Conservation (phyloP, 1,140 invertebrate species). For the Drosophila nannoptera region DNA sequence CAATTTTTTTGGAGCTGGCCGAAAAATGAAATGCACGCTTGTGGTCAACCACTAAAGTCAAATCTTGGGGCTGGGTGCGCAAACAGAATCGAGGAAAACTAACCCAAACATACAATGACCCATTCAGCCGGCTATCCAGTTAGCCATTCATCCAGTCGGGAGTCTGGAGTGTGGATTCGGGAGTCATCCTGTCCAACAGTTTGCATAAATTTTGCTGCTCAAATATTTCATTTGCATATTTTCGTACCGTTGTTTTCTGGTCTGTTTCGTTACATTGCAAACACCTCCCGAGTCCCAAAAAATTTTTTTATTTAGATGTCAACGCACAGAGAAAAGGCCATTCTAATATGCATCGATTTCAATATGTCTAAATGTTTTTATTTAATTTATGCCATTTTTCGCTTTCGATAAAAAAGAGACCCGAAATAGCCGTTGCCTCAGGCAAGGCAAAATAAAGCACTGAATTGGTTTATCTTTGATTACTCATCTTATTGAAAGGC, state of each 20-base stretch:
- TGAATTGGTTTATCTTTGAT: slow-evolving; percentile 20
- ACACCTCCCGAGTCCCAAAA: slow-evolving; percentile 10
- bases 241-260: slow-evolving; percentile 29
- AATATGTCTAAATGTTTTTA: slow-evolving; percentile 48
- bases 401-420: slow-evolving; percentile 12
- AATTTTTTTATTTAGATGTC: slow-evolving; percentile 22
- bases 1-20: slow-evolving; percentile 6
- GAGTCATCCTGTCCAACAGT: slow-evolving; percentile 31
- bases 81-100: slow-evolving; percentile 4
- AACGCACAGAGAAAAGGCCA: slow-evolving; percentile 17
- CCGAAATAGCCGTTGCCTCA: neutral
- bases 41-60: slow-evolving; percentile 31
- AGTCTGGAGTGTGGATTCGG: neutral
- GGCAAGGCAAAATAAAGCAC: slow-evolving; percentile 1
- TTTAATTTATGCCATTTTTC: slow-evolving; percentile 34
- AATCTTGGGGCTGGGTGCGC: neutral
- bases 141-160: slow-evolving; percentile 10
- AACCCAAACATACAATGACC: slow-evolving; percentile 11
- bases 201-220: slow-evolving; percentile 44
- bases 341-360: slow-evolving; percentile 38
- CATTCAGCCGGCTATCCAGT: slow-evolving; percentile 11
- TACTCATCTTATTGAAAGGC: neutral
- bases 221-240: slow-evolving; percentile 54
- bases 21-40: slow-evolving; percentile 22
- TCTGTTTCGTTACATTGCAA: slow-evolving; percentile 18